Evolutionary conservation across 2,888 invertebrate genomes (phyloP).

Genomic region (Ennomos quercinarius): DNA sequence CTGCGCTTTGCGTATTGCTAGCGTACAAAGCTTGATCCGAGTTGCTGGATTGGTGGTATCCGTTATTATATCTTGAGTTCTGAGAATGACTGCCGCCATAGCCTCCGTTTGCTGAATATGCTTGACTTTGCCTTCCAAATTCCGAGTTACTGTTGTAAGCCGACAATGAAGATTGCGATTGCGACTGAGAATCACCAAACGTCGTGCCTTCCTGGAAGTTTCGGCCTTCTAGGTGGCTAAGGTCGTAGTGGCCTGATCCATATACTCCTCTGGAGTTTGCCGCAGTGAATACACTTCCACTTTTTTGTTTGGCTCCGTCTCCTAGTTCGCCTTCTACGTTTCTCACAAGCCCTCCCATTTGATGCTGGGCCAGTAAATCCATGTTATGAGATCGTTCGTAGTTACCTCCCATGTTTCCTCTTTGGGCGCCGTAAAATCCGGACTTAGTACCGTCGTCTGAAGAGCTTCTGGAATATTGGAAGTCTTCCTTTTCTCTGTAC

Average conservation of each 20-base stretch:
- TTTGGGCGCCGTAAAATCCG: conserved; percentile 78
- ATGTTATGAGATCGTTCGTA: conserved; percentile 81
- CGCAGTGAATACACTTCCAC: conserved; percentile 72
- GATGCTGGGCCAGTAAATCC: conserved; percentile 76
- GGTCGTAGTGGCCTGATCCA: conserved; percentile 70
- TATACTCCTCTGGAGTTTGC: conserved; percentile 77
- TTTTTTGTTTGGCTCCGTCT: conserved; percentile 64
- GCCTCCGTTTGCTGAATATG: conserved; percentile 37
- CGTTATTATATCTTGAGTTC: conserved; percentile 48
- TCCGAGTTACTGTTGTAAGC: conserved; percentile 36
- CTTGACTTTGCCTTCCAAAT: conserved; percentile 28
- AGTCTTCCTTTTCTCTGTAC: conserved; percentile 80
- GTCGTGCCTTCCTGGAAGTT: conserved; percentile 69
- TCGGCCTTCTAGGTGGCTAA: conserved; percentile 70
- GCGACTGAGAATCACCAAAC: conserved; percentile 50
- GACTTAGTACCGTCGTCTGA: conserved; percentile 76
- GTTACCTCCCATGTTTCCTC: conserved; percentile 83
- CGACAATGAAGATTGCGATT: conserved; percentile 50
- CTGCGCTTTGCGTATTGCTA: conserved; percentile 52
- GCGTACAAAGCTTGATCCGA: conserved; percentile 42
- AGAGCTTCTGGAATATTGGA: conserved; percentile 79
- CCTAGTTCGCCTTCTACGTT: conserved; percentile 78
- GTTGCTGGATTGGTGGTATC: conserved; percentile 47
- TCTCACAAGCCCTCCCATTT: conserved; percentile 74
- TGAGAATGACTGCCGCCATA: conserved; percentile 50